Base-by-base conservation (phyloP, 2,797 vertebrate genomes). In the Chromis chromis region DNA sequence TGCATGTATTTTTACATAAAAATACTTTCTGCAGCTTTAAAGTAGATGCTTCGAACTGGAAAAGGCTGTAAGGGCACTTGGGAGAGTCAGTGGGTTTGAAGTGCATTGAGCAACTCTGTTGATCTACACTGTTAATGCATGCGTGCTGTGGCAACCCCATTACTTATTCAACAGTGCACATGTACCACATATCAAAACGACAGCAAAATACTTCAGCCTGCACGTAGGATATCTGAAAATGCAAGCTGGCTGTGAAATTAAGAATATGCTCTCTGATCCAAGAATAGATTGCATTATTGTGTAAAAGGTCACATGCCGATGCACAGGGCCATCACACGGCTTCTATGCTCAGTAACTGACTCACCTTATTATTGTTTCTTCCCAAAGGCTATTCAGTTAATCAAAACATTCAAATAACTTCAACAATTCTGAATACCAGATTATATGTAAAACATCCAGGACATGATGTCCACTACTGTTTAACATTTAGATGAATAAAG, bases 91-190 rank as follows among this genome's bases (percentile, higher is more conserved):
- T 70, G 82, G 79, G 76, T 82, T 84, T 79, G 63, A 82, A 82
- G 79, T 82, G 83, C 88, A 74, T 31, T 54, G 82, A 84, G 76
- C 73, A 76, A 61, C 79, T 86, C 74, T 78, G 81, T 74, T 85
- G 76, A 83, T 86, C 79, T 66, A 36, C 69, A 82, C 63, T 61
- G 81, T 80, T 81, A 84, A 82, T 74, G 78, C 74, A 81, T 79
- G 79, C 53, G 19, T 59, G 79, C 83, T 79, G 79, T 83, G 77
- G 81, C 80, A 84, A 79, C 61, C 50, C 71, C 71, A 89, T 91
- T 87, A 92, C 72, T 91, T 90, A 93, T 93, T 94, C 81, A 92
- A 82, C 87, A 88, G 79, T 39, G 80, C 75, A 87, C 74, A 83
- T 86, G 82, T 76, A 83, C 77, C 71, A 86, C 83, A 89, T 80